Evolutionary conservation across 2,113 vertebrate genomes (phyloP).

Genomic region (Halcyon malimbica): DNA sequence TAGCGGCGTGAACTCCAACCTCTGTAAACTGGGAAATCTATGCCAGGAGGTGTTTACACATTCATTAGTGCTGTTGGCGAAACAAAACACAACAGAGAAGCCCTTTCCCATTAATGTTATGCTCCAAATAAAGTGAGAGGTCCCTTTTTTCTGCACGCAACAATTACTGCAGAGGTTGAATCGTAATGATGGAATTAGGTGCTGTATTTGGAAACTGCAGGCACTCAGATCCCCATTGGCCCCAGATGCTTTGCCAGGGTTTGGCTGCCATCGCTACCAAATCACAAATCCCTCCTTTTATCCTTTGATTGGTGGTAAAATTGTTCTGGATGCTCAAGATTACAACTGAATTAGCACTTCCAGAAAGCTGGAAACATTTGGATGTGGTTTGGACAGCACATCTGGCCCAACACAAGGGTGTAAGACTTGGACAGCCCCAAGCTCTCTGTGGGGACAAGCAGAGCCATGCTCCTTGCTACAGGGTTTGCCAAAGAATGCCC

Average conservation of each 20-base stretch:
- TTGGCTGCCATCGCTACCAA: neutral
- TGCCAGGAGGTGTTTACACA: constrained; percentile 65
- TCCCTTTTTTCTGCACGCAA: neutral
- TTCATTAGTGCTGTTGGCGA: constrained; percentile 35
- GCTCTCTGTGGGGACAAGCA: neutral
- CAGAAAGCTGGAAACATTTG: neutral
- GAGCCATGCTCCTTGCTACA: neutral
- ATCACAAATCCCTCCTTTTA: neutral
- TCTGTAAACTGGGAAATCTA: constrained; percentile 65
- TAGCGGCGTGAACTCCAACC: constrained; percentile 48
- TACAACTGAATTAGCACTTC: neutral
- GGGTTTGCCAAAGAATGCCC: neutral
- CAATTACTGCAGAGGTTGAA: neutral
- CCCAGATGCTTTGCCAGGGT: neutral
- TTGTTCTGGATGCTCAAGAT: neutral
- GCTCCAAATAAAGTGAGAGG: constrained; percentile 4
- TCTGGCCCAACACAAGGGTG: neutral
- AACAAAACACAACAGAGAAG: constrained; percentile 35
- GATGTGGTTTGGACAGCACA: neutral
- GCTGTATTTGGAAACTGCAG: neutral
- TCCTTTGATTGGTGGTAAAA: neutral
- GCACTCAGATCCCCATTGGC: neutral
- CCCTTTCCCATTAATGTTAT: neutral
- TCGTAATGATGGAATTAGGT: constrained; percentile 2
- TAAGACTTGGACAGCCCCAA: neutral